Base-by-base conservation (phyloP, 2,888 invertebrate genomes). In the Siphlonurus alternatus region DNA sequence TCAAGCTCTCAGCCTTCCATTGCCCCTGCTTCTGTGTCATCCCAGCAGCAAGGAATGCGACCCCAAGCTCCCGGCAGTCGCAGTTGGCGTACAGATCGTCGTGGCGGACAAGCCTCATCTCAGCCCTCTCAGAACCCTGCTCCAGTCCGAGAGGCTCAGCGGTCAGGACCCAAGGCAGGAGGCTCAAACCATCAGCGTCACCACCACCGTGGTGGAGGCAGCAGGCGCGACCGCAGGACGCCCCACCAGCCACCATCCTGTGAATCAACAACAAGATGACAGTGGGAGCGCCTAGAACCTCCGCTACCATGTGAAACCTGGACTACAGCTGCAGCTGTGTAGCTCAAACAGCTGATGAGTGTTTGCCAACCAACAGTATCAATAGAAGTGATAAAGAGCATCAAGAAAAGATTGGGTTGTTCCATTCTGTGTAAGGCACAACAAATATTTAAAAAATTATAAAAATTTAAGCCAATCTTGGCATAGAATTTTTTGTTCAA, bases 41-140 rank as follows among this genome's bases (percentile, higher is more conserved):
- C 38, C 15, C 38, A 38, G 38, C 38, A 38, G 15, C 38, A 38
- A 10, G 56, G 56, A 22, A 18, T 56, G 15, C 7, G 22, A 56
- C 56, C 56, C n/a, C 56, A 56, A 22, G 56, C 56, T 7, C 56
- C 56, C 20, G 56, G 56, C 56, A 56, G 56, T 56, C 56, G 56
- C 20, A 56, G 56, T 22, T 56, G 56, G 56, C 38, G 38, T 38
- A 38, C 38, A 38, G 38, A 38, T 38, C 38, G 38, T 10, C 7
- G 38, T 38, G 38, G 38, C 5, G 38, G 38, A 10, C 38, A 15
- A 38, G 38, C 38, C 15, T 5, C 38, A 10, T 38, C 38, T 38
- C 38, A 38, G 38, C 38, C 38, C 38, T 10, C 38, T 38, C 15
- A 38, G 5, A 5, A 38, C 5, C 15, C 38, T 10, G 38, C 38